Conservation (phyloP, 2,797 vertebrate species). For the Centroberyx gerrardi region DNA sequence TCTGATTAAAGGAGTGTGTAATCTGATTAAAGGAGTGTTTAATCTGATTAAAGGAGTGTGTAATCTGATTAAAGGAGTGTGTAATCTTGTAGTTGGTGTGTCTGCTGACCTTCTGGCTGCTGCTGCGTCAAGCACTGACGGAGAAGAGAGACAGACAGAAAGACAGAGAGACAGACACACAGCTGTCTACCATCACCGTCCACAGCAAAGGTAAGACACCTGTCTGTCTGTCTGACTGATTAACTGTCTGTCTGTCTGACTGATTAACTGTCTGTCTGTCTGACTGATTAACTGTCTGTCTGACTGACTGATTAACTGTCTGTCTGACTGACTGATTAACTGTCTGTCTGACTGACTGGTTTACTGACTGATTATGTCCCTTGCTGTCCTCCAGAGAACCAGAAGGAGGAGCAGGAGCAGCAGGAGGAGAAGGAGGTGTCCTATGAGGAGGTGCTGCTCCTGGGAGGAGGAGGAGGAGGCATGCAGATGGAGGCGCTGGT, state of each 20-base stretch:
- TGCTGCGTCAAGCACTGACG: conserved; percentile 93
- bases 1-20: no score
- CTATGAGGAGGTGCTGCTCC: conserved; percentile 74
- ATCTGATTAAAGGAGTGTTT: no score
- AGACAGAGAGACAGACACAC: conserved; percentile 51
- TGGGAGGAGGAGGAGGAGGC: conserved; percentile 73
- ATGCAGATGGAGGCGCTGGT: conserved; percentile 93
- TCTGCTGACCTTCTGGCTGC: conserved; percentile 94
- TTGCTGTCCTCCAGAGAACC: conserved; percentile 31
- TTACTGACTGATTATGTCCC: conserved; percentile 1
- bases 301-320: background rate
- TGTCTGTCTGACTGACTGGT: conserved; percentile 3
- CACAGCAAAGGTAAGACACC: conserved; percentile 86
- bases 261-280: background rate
- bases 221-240: background rate
- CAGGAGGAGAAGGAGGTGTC: conserved; percentile 62
- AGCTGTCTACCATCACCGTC: conserved; percentile 89
- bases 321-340: background rate
- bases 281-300: background rate
- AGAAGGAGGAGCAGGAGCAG: conserved; percentile 51
- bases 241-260: background rate
- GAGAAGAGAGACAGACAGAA: conserved; percentile 88
- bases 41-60: no score
- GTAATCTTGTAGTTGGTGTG: conserved; percentile 88
- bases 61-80: background rate